Evolutionary conservation across 2,797 vertebrate species (phyloP).

Genomic region (Anguilla pacifica): DNA sequence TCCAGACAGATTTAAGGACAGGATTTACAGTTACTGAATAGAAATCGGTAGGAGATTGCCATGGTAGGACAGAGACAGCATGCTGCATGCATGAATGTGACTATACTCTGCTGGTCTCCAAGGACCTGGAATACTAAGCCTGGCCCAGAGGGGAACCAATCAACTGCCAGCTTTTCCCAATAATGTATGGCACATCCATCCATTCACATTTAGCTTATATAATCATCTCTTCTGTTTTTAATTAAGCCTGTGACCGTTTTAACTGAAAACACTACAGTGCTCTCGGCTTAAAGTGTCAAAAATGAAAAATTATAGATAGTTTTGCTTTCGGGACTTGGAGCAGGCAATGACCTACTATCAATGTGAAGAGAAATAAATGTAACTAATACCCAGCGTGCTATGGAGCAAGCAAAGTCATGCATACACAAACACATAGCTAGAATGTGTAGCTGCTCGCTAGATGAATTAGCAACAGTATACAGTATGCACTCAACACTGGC

Average conservation of each 20-base stretch:
- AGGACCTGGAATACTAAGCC: not conserved
- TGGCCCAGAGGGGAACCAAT: not conserved
- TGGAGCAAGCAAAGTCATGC: not conserved
- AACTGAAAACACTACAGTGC: not conserved
- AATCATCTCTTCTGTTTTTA: conserved; percentile 1
- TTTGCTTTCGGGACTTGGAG: not conserved
- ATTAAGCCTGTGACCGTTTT: not conserved
- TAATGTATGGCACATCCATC: not conserved
- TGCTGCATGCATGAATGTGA: not conserved
- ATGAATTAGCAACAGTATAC: not conserved
- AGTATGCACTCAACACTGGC: not conserved
- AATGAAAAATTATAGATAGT: not conserved
- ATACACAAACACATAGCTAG: not conserved
- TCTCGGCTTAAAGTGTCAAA: not conserved
- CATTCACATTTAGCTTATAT: not conserved
- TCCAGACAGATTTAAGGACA: too few species aligned
- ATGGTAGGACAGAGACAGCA: not conserved
- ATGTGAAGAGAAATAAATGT: not conserved
- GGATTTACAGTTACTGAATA: too few species aligned
- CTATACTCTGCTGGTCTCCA: not conserved
- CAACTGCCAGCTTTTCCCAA: too few species aligned
- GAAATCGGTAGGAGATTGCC: too few species aligned
- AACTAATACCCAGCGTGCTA: not conserved
- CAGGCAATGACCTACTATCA: not conserved
- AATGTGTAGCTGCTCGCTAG: not conserved